Evolutionary conservation across 2,113 vertebrate genomes (phyloP), one percentile per base, ranked within the genome.

Genomic region (Peromyscus californicus): DNA sequence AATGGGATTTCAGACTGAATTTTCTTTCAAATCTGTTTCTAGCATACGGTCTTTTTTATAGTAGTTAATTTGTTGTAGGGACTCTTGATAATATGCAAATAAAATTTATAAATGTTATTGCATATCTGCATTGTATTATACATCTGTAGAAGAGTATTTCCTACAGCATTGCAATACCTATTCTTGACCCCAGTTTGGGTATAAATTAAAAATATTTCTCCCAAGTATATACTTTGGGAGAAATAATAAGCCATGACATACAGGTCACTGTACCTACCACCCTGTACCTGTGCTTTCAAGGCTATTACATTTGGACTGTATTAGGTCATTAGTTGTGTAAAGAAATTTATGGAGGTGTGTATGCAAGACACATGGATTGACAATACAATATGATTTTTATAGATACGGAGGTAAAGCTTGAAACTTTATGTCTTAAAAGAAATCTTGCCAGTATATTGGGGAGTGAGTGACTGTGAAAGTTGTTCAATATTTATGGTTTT

Each of bases 401-500:
- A 82, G 42, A 39, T 90, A 42, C 7, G 79, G 26, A n/a, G 84
- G 11, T 84, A 91, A 84, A 79, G 36, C 42, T 76, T 97, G 22
- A 51, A 91, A 82, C 95, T 97, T 97, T 97, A 42, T 89, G 93
- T 74, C 78, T 97, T 91, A 91, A 78, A 97, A 80, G 65, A 89
- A 4, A 48, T 83, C 45, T 92, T 94, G 31, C 61, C 57, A 79
- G 24, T 93, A 78, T 89, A 12, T 91, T 87, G 63, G 39, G 33
- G 89, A 36, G 57, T 61, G 33, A 85, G 29, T 86, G 48, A 65
- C 83, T 69, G 8, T 82, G 61, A 97, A 94, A 51, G 10, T 3
- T 94, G 26, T 97, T 94, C 86, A 67, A 87, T 93, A 67, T 97
- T 86, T 89, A 57, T 91, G 82, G 92, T 98, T 97, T 96, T 90